These are phyloP conservation scores for Galerucella pusilla DNA, from an alignment of 2,888 invertebrate species.

Conservation along the genomic window DNA sequence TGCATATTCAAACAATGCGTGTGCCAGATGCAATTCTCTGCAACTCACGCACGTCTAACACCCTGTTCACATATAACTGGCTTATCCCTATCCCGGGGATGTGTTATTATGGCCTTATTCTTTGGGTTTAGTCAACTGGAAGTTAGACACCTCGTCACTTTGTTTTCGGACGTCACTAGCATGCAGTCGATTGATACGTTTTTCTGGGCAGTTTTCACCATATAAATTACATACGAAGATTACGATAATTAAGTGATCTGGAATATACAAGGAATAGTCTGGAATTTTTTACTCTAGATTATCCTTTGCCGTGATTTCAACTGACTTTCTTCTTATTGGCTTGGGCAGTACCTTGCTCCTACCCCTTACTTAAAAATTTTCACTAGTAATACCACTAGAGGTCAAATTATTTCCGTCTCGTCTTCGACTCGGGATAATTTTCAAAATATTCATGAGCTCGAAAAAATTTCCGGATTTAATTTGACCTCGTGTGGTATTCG, in stretches of 20 bases:
- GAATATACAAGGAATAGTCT: neutral
- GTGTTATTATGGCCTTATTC: constrained; percentile 64
- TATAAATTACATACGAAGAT: neutral
- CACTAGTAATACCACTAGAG: too few species aligned
- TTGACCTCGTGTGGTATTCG: too few species aligned
- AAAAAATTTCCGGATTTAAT: too few species aligned
- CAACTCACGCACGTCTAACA: constrained; percentile 49
- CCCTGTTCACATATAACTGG: constrained; percentile 58
- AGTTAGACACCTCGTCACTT: constrained; percentile 64
- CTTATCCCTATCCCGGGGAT: constrained; percentile 61
- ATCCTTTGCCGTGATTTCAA: too few species aligned
- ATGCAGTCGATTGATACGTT: constrained; percentile 48
- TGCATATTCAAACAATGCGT: constrained; percentile 60
- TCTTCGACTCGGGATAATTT: too few species aligned
- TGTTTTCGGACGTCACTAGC: constrained; percentile 57
- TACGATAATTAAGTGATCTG: neutral
- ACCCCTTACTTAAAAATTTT: too few species aligned
- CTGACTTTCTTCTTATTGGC: too few species aligned
- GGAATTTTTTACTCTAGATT: too few species aligned
- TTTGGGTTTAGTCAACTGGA: constrained; percentile 65
- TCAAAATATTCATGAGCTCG: too few species aligned
- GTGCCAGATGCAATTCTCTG: constrained; percentile 62
- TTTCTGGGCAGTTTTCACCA: constrained; percentile 27
- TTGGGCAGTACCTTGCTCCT: too few species aligned
- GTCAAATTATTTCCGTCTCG: too few species aligned